phyloP scores from a whole-genome alignment of 2,113 vertebrate species.

The Tachycineta bicolor region DNA sequence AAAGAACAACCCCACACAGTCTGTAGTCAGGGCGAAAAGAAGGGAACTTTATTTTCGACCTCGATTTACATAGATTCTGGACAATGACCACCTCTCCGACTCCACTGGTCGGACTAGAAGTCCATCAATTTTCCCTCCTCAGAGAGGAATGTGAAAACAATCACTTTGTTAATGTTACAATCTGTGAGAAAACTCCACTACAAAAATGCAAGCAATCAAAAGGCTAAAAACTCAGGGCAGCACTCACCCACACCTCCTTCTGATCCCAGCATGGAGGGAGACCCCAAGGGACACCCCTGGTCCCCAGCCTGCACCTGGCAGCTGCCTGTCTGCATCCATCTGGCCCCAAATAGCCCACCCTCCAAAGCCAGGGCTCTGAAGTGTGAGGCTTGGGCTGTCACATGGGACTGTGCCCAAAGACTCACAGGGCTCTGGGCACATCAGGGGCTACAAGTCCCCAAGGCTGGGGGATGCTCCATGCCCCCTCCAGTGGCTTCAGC shows the following conservation, averaged over 20 bases:
- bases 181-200: too few species aligned
- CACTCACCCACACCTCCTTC: rapidly evolving
- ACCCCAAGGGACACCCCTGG: not conserved
- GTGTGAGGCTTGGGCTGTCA: rapidly evolving
- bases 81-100: too few species aligned
- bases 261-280: not conserved
- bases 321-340: not conserved
- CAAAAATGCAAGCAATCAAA: too few species aligned
- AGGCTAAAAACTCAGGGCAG: too few species aligned
- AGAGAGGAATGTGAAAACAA: too few species aligned
- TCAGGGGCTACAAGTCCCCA: not conserved
- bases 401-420: not conserved
- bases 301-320: not conserved
- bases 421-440: not conserved
- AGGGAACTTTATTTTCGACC: too few species aligned
- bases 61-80: too few species aligned
- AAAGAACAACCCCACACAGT: too few species aligned
- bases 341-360: not conserved
- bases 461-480: not conserved
- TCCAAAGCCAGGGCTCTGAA: not conserved
- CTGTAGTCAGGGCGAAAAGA: too few species aligned
- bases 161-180: too few species aligned
- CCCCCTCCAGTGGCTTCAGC: not conserved
- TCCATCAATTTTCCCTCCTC: too few species aligned
- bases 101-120: too few species aligned